These are phyloP conservation scores for Cnemophilus loriae DNA, from an alignment of 2,113 vertebrate species.

Conservation along the genomic window DNA sequence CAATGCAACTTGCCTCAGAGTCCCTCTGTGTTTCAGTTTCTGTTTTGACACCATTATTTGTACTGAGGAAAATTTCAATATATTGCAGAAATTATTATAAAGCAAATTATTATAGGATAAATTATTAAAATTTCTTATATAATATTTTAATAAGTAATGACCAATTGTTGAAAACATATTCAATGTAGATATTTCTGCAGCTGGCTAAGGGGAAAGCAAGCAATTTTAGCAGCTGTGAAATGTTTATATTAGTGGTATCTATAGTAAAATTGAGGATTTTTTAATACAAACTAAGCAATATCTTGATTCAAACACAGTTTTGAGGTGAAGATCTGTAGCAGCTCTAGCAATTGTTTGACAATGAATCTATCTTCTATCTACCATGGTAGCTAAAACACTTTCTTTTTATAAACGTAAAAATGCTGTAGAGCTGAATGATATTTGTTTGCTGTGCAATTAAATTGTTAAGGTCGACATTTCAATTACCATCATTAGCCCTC, in stretches of 20 bases:
- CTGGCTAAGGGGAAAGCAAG: not conserved
- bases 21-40: not conserved
- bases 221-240: not conserved
- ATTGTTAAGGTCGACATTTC: not conserved
- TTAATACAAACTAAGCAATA: not conserved
- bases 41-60: not conserved
- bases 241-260: not conserved
- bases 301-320: not conserved
- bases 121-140: constrained; percentile 6
- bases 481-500: constrained; percentile 14
- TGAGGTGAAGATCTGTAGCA: not conserved
- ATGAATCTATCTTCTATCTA: not conserved
- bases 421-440: not conserved
- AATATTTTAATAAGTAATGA: constrained; percentile 23
- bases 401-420: not conserved
- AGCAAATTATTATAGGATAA: not conserved
- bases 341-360: not conserved
- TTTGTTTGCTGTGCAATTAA: constrained; percentile 23
- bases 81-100: not conserved
- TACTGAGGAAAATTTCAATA: not conserved
- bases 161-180: not conserved
- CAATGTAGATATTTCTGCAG: not conserved
- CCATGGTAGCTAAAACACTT: not conserved
- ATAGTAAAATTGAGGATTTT: not conserved
- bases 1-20: not conserved